Evolutionary conservation across 2,113 vertebrate species (phyloP), one percentile per base, ranked within the genome.

Genomic region (Pollimyrus isidori): DNA sequence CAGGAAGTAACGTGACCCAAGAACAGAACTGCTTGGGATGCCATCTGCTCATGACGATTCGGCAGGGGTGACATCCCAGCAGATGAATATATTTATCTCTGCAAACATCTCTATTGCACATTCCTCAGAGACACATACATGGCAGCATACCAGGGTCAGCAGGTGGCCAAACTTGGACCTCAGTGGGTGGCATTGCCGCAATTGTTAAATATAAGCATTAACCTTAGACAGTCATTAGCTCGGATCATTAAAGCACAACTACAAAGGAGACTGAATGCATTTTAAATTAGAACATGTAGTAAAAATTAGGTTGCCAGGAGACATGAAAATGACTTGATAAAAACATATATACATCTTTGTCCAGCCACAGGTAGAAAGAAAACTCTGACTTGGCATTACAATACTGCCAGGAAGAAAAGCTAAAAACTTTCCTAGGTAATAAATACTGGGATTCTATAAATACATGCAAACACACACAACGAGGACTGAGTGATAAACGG

Each of bases 31-130:
- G 88, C 89, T 87, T 2, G 35, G 89, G 88, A 90, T 87, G 89
- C 90, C 90, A 87, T 91, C 90, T 76, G 84, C 30, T 69, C 65
- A 42, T 86, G 30, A 56, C 35, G 87, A 69, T 0, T 56, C 69
- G 3, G 39, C 85, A 86, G 87, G 87, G 87, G 73, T 90, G 92
- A 93, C 92, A 90, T 21, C 52, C 90, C 91, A 91, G 92, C 65
- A 48, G 56, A 9, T 88, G 90, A 46, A 90, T 89, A 91, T 91
- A 92, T 93, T 92, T 91, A 92, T 92, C 90, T 84, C 88, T 89
- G 48, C 48, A 58, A 92, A 91, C 91, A 92, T 91, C 91, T 93
- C 92, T 91, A 89, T 89, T 90, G 91, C 90, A 89, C 73, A 91
- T 93, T 93, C 91, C 90, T 80, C 82, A 3, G 46, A 62, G 90